Evolutionary conservation across 2,888 invertebrate genomes (phyloP).

Genomic region (Kryphioiulus occultus): DNA sequence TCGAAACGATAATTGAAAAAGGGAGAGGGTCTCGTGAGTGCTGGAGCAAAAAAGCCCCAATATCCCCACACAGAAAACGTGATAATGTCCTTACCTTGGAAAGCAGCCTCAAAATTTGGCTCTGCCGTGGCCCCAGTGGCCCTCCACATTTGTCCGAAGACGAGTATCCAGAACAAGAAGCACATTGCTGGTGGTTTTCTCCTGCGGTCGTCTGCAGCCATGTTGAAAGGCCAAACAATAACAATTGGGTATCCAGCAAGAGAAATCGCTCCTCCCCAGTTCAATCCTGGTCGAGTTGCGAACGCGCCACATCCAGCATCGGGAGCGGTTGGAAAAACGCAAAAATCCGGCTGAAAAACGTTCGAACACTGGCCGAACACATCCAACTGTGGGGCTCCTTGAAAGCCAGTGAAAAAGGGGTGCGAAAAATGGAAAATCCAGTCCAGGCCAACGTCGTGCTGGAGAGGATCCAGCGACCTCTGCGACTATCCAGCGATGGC

Average conservation of each 20-base stretch:
- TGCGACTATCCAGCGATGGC: neutral
- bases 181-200: neutral
- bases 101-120: neutral
- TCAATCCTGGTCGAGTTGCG: constrained; percentile 4
- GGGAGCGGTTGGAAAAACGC: neutral
- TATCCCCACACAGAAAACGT: neutral
- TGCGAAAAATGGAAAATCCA: neutral
- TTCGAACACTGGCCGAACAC: neutral
- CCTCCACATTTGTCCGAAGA: neutral
- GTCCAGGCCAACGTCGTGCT: neutral
- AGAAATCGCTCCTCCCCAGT: constrained; percentile 1
- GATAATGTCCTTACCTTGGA: constrained; percentile 3
- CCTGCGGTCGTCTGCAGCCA: constrained; percentile 22
- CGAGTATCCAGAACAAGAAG: neutral
- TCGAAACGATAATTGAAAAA: constrained; percentile 22
- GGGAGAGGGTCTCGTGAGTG: neutral
- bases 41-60: neutral
- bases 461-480: constrained; percentile 5
- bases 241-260: constrained; percentile 3
- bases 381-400: neutral
- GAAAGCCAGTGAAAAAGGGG: neutral
- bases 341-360: constrained; percentile 1
- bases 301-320: constrained; percentile 19
- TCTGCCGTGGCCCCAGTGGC: neutral
- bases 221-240: constrained; percentile 35